These are phyloP conservation scores for Phylloscopus whistleri DNA, from an alignment of 2,113 vertebrate species.

Conservation along the genomic window DNA sequence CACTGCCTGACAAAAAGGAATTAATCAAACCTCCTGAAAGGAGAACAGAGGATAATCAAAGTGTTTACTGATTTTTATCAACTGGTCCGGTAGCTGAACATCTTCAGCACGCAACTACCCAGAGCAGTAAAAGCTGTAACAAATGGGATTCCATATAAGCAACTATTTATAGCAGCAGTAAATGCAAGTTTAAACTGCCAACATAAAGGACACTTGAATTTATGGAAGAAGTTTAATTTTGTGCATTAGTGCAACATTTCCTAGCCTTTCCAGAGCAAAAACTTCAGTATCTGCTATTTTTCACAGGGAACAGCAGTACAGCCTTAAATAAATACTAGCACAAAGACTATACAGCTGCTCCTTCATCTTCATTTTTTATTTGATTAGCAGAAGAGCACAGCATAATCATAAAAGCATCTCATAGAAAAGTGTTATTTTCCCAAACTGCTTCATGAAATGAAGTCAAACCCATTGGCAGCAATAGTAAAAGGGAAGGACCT, in stretches of 20 bases:
- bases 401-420: constrained; percentile 18
- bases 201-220: constrained; percentile 36
- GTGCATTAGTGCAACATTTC: background rate
- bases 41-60: background rate
- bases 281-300: background rate
- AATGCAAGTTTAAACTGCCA: background rate
- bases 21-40: constrained; percentile 3
- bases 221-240: constrained; percentile 20
- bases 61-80: constrained; percentile 29
- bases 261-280: background rate
- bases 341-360: background rate
- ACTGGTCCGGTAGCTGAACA: background rate
- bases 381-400: background rate
- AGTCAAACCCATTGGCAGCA: background rate
- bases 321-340: background rate
- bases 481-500: background rate
- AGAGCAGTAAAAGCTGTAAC: background rate
- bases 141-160: background rate
- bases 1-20: background rate
- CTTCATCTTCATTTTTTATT: background rate
- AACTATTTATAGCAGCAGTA: constrained; percentile 14
- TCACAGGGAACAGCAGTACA: background rate
- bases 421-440: background rate
- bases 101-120: background rate
- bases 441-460: background rate